These are phyloP conservation scores for Ascaphus truei DNA, from an alignment of 2,113 vertebrate genomes.

Conservation along the genomic window DNA sequence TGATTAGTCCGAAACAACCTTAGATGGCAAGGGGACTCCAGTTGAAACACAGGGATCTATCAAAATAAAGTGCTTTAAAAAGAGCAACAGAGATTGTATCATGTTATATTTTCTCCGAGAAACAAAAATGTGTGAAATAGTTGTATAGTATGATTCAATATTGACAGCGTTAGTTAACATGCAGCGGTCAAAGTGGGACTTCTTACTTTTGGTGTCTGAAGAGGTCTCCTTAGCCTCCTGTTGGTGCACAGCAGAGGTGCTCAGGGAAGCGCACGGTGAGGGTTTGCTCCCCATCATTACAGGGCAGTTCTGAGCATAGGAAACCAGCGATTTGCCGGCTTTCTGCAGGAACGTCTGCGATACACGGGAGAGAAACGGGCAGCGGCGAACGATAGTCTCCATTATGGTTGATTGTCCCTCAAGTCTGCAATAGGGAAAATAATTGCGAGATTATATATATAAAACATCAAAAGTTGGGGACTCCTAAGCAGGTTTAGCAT, in stretches of 20 bases:
- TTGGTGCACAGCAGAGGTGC: constrained; percentile 64
- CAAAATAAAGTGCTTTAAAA: too few relatives aligned
- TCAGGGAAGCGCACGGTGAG: constrained; percentile 64
- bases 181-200: too few relatives aligned
- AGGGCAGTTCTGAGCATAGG: constrained; percentile 87
- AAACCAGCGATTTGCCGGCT: constrained; percentile 77
- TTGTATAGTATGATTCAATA: too few relatives aligned
- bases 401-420: constrained; percentile 51
- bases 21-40: too few relatives aligned
- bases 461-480: too few relatives aligned
- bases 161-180: too few relatives aligned
- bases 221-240: constrained; percentile 65
- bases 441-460: neutral
- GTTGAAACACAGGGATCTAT: too few relatives aligned
- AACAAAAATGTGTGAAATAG: too few relatives aligned
- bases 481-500: too few relatives aligned
- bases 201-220: constrained; percentile 4
- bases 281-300: constrained; percentile 88
- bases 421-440: constrained; percentile 14
- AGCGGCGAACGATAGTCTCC: constrained; percentile 87
- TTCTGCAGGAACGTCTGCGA: constrained; percentile 91
- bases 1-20: too few relatives aligned
- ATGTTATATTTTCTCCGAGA: too few relatives aligned
- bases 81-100: too few relatives aligned
- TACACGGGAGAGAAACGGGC: constrained; percentile 87